A percentile compares a stretch with the other conserved stretches of the same genome.
These are phyloP conservation scores for Sceloporus tristichus DNA, from an alignment of 2,113 vertebrate species.

Conservation along the genomic window DNA sequence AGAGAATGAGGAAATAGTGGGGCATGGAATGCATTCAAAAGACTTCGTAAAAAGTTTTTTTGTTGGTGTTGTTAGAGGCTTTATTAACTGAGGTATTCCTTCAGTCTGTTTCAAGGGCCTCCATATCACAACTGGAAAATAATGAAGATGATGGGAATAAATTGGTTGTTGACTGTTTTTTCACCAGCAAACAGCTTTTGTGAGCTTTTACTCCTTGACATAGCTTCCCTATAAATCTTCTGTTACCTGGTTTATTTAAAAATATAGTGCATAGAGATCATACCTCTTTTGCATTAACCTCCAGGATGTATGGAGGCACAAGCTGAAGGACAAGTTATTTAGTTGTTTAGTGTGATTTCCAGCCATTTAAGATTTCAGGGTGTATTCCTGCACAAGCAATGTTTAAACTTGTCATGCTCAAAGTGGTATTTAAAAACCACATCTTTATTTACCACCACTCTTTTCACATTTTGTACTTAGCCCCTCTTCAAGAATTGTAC, in stretches of 20 bases:
- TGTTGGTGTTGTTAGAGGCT: too few species aligned
- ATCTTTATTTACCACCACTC: background rate
- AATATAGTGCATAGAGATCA: conserved; percentile 38
- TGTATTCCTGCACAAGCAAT: background rate
- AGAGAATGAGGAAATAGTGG: too few species aligned
- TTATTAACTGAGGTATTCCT: background rate
- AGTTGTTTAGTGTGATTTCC: conserved; percentile 42
- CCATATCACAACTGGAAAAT: background rate
- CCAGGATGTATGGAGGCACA: conserved; percentile 23
- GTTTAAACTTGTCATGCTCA: background rate
- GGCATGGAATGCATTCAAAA: too few species aligned
- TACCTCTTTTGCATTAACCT: conserved; percentile 46
- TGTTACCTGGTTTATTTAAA: conserved; percentile 51
- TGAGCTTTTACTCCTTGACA: conserved; percentile 37
- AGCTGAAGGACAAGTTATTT: conserved; percentile 33
- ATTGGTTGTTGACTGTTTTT: background rate
- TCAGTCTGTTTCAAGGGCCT: background rate
- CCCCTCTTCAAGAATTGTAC: conserved; percentile 68
- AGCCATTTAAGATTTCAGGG: background rate
- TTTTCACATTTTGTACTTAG: conserved; percentile 58
- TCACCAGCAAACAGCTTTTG: conserved; percentile 39
- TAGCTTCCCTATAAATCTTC: conserved; percentile 60
- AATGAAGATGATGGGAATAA: conserved; percentile 43
- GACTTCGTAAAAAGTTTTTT: too few species aligned
- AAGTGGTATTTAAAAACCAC: background rate